A percentile compares a stretch with the other conserved stretches of the same genome.
These are phyloP conservation scores for Lepidothrix coronata DNA, from an alignment of 2,113 vertebrate species.

Conservation along the genomic window DNA sequence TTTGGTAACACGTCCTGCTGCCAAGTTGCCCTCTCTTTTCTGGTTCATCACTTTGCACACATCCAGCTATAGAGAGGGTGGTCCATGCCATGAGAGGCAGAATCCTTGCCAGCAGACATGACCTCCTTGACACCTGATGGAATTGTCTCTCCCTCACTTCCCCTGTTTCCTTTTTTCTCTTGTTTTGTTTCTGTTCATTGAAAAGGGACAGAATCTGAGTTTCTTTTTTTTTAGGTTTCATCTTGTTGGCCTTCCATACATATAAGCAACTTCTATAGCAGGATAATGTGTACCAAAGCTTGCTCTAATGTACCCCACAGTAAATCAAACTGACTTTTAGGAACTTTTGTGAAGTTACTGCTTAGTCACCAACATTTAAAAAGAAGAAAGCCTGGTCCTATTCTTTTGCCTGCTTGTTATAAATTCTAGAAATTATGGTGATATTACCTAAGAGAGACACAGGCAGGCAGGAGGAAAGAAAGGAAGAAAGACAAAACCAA, in stretches of 20 bases:
- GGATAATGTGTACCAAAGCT: not conserved
- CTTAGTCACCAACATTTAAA: conserved; percentile 6
- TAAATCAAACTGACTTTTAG: conserved; percentile 32
- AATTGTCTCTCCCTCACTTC: not conserved
- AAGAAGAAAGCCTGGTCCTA: not conserved
- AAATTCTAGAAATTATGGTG: not conserved
- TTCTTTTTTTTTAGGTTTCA: not conserved
- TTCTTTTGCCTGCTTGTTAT: conserved; percentile 7
- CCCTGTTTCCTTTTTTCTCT: not conserved
- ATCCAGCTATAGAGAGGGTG: not conserved
- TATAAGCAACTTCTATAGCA: not conserved
- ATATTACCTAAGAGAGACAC: not conserved
- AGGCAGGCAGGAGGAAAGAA: not conserved
- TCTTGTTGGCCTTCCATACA: not conserved
- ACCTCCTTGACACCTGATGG: not conserved
- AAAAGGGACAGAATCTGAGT: not conserved
- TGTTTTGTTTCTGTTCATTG: not conserved
- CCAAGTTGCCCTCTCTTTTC: not conserved
- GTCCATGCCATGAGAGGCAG: not conserved
- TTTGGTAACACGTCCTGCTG: accelerated
- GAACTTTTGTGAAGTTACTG: conserved; percentile 4
- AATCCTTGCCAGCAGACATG: not conserved
- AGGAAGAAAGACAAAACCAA: not conserved
- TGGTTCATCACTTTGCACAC: not conserved
- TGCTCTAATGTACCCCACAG: not conserved